Base-by-base conservation (phyloP, 1,140 invertebrate species). In the Macrosteles quadrilineatus region DNA sequence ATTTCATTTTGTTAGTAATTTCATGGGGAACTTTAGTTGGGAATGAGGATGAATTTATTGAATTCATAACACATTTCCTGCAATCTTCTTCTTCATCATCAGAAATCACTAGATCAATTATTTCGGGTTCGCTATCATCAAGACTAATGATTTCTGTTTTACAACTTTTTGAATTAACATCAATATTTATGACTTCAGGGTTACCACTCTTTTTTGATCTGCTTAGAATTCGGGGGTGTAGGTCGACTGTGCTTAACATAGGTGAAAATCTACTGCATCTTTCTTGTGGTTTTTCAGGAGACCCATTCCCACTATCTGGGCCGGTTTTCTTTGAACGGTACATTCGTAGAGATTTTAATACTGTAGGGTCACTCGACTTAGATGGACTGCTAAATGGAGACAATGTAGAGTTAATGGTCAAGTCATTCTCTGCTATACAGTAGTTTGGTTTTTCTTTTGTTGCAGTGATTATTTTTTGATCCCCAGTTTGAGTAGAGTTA, bases 311-410 rank as follows among this genome's bases (percentile, higher is more conserved):
- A 14, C 25, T 30, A 25, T 21, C 23, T 59, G 55, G 21, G n/a
- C 14, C 27, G 11, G 55, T 14, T 25, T 59, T 59, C 21, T 19
- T 53, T 11, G 47, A 6, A 27, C 86, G 78, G 70, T 85, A 87
- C 80, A 85, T 84, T 55, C 85, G 77, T 30, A 87, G 73, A 1
- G 83, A 81, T 75, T 86, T 86, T 0, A 87, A 76, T 2, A 85
- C 84, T 1, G 81, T 80, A 2, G 85, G 85, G 75, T 87, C 85
- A 66, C 84, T 85, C 21, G 79, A 73, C 47, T 82, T 11, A 29
- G 55, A 59, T 27, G 55, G 55, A 59, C 55, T 59, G 12, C 9
- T 59, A 23, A 27, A 59, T 4, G 21, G 21, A 27, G 55, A 59
- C 55, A 59, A 29, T 11, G 55, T 27, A 21, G 55, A 6, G 6